These are phyloP conservation scores for Rhyzopertha dominica DNA, from an alignment of 1,140 invertebrate genomes.

Conservation along the genomic window DNA sequence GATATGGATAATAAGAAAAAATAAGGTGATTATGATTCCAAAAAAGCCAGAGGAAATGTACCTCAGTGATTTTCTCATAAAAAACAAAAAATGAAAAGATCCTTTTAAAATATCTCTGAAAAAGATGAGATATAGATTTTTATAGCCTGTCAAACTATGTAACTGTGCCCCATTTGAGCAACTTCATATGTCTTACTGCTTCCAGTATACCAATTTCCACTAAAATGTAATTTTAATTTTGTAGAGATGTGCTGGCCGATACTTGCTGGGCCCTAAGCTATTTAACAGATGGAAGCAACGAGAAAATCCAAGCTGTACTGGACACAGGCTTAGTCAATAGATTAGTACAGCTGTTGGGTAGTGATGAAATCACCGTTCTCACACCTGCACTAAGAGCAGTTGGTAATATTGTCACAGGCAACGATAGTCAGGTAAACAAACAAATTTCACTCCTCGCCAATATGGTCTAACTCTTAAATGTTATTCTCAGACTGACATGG, in stretches of 20 bases:
- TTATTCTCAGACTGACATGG: conserved; percentile 76
- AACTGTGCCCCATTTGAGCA: too few relatives aligned
- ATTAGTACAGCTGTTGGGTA: conserved; percentile 70
- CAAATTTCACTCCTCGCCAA: neutral
- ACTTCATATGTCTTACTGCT: too few relatives aligned
- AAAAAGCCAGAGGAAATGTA: too few relatives aligned
- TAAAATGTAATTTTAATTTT: too few relatives aligned
- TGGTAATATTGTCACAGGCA: conserved; percentile 86
- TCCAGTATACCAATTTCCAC: too few relatives aligned
- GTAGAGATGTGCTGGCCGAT: conserved; percentile 81
- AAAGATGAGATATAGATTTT: too few relatives aligned
- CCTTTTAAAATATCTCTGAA: too few relatives aligned
- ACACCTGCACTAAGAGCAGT: conserved; percentile 86
- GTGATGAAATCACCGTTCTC: conserved; percentile 67
- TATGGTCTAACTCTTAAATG: conserved; percentile 4
- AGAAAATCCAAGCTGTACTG: conserved; percentile 84
- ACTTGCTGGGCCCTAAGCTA: conserved; percentile 97
- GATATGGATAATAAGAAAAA: too few relatives aligned
- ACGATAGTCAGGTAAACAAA: conserved; percentile 59
- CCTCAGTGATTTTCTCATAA: too few relatives aligned
- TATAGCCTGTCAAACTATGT: too few relatives aligned
- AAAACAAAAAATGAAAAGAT: too few relatives aligned
- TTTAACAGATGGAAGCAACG: conserved; percentile 89
- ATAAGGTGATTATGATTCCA: too few relatives aligned
- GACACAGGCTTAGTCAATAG: conserved; percentile 59